phyloP scores from a whole-genome alignment of 2,888 invertebrate genomes.

The Sphaeridia pumilis region DNA sequence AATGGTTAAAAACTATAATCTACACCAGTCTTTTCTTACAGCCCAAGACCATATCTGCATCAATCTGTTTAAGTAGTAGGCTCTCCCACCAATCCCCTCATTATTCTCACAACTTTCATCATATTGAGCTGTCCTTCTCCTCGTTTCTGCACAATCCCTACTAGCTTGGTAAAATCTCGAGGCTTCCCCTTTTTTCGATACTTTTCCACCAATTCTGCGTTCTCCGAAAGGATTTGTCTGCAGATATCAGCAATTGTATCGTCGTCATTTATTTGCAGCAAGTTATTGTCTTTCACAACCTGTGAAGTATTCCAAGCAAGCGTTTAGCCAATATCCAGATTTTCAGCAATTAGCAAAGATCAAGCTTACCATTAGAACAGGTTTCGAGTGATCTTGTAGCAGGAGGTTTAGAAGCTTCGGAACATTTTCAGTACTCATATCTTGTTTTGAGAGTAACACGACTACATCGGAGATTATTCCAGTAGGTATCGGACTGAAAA shows the following conservation, averaged over 20 bases:
- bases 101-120: slow-evolving; percentile 21
- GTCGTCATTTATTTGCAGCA: slow-evolving; percentile 53
- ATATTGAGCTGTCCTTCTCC: slow-evolving; percentile 24
- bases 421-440: slow-evolving; percentile 52
- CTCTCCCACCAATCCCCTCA: slow-evolving; percentile 15
- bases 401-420: slow-evolving; percentile 46
- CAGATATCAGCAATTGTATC: slow-evolving; percentile 51
- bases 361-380: background rate
- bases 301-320: slow-evolving; percentile 20
- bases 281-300: slow-evolving; percentile 53
- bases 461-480: slow-evolving; percentile 51
- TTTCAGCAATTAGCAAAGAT: background rate
- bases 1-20: no score
- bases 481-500: slow-evolving; percentile 44
- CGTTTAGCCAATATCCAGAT: background rate
- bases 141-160: slow-evolving; percentile 13
- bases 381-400: slow-evolving; percentile 25
- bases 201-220: slow-evolving; percentile 50
- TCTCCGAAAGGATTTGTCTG: slow-evolving; percentile 49
- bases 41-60: no score
- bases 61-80: background rate
- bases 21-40: no score
- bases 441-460: slow-evolving; percentile 48
- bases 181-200: slow-evolving; percentile 15
- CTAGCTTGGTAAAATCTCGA: slow-evolving; percentile 22